These are phyloP conservation scores for Anoncus sp. DNA, from an alignment of 2,888 invertebrate species.

Conservation along the genomic window DNA sequence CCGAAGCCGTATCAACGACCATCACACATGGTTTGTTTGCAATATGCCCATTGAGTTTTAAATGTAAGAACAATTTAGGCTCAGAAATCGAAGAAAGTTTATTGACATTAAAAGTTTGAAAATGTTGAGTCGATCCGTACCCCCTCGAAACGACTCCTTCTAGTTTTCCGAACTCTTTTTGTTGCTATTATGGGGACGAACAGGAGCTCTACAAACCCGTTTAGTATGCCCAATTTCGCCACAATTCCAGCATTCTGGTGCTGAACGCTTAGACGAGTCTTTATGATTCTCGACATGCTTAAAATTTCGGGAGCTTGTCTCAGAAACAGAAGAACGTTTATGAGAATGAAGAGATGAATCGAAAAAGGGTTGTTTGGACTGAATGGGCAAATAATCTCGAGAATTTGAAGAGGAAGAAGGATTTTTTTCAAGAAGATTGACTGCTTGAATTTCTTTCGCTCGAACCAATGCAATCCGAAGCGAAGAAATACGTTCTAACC, in stretches of 20 bases:
- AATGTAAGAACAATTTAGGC: too few species aligned
- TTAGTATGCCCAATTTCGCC: conserved; percentile 4
- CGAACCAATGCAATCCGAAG: conserved; percentile 1
- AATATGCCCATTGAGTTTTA: conserved; percentile 14
- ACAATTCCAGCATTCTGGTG: conserved; percentile 18
- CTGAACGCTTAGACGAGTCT: too few species aligned
- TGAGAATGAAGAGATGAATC: too few species aligned
- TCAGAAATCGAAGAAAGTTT: too few species aligned
- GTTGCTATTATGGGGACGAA: too few species aligned
- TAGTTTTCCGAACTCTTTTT: conserved; percentile 4
- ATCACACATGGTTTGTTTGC: conserved; percentile 33
- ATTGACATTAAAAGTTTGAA: background rate
- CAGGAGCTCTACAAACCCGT: background rate
- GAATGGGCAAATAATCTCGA: background rate
- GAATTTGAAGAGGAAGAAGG: too few species aligned
- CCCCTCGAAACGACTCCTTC: conserved; percentile 7
- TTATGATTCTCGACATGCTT: background rate
- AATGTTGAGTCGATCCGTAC: conserved; percentile 19
- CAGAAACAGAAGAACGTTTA: too few species aligned
- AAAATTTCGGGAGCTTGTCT: too few species aligned
- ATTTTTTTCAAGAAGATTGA: conserved; percentile 11
- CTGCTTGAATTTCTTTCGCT: conserved; percentile 13
- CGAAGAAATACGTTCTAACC: conserved; percentile 12
- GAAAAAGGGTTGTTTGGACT: background rate
- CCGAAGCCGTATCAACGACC: conserved; percentile 35